A percentile compares a stretch with the other conserved stretches of the same genome.
Evolutionary conservation across 2,113 vertebrate genomes (phyloP).

Genomic region (Coreoperca whiteheadi): DNA sequence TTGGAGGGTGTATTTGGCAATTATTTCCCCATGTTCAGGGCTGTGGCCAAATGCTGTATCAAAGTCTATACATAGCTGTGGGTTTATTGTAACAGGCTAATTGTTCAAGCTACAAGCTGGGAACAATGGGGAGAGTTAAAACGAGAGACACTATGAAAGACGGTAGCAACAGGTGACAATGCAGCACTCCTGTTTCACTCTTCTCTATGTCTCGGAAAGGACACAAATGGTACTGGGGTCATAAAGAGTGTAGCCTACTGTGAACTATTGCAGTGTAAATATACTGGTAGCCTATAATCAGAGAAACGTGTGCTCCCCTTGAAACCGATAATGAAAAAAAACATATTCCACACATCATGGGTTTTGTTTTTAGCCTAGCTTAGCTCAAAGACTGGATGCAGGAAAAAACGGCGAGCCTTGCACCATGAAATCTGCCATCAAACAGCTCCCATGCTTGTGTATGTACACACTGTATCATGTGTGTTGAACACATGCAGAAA

Average conservation of each 20-base stretch:
- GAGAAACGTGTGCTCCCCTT: not conserved
- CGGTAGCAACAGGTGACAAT: slow-evolving; percentile 46
- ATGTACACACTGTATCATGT: not conserved
- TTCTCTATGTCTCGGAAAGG: not conserved
- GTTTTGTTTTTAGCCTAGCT: not conserved
- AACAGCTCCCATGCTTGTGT: not conserved
- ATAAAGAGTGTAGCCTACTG: not conserved
- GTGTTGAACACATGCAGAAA: slow-evolving; percentile 31
- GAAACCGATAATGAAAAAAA: not conserved
- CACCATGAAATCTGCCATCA: not conserved
- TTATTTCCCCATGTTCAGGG: slow-evolving; percentile 17
- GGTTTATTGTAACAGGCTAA: slow-evolving; percentile 35
- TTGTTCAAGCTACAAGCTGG: slow-evolving; percentile 9
- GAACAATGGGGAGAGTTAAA: slow-evolving; percentile 36
- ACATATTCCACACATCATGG: not conserved
- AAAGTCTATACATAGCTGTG: slow-evolving; percentile 23
- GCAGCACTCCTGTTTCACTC: not conserved
- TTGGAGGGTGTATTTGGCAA: slow-evolving; percentile 2
- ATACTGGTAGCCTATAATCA: not conserved
- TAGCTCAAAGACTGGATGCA: slow-evolving; percentile 7
- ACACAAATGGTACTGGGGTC: not conserved
- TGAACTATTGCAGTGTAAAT: not conserved
- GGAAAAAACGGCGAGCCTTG: not conserved
- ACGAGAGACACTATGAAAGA: slow-evolving; percentile 37
- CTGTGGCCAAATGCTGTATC: slow-evolving; percentile 4